These are phyloP conservation scores for Platysteira castanea DNA, from an alignment of 2,113 vertebrate genomes.

Conservation along the genomic window DNA sequence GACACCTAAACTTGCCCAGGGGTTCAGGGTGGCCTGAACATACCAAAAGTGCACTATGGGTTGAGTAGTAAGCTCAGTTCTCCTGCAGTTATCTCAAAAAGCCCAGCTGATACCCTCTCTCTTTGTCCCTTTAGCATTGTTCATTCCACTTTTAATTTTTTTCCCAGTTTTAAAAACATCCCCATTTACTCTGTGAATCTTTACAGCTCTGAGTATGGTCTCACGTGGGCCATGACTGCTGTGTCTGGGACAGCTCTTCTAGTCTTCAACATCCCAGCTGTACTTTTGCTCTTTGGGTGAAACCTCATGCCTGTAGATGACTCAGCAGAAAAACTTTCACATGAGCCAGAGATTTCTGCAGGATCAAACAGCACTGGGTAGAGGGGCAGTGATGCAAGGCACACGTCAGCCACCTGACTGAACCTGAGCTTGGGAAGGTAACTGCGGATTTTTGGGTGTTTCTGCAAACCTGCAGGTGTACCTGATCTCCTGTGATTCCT, in stretches of 20 bases:
- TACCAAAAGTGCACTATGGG: background rate
- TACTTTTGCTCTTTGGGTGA: background rate
- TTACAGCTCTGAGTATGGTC: background rate
- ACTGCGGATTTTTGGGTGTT: background rate
- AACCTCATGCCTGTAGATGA: background rate
- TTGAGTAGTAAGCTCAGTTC: background rate
- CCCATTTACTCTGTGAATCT: background rate
- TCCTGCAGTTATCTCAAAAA: background rate
- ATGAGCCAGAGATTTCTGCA: background rate
- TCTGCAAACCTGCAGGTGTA: background rate
- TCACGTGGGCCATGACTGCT: background rate
- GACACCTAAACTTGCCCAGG: background rate
- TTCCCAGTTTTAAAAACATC: background rate
- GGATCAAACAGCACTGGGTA: background rate
- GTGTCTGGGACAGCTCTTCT: background rate
- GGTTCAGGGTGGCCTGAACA: background rate
- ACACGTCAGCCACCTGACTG: background rate
- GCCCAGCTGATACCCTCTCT: accelerated
- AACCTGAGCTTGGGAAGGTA: background rate
- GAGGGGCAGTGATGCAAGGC: background rate
- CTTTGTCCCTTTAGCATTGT: background rate
- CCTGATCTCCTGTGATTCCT: background rate
- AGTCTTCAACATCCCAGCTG: background rate
- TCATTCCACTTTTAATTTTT: background rate
- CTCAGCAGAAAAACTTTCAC: background rate